These are phyloP conservation scores for Mythimna lalbum DNA, from an alignment of 2,888 invertebrate species.

Conservation along the genomic window DNA sequence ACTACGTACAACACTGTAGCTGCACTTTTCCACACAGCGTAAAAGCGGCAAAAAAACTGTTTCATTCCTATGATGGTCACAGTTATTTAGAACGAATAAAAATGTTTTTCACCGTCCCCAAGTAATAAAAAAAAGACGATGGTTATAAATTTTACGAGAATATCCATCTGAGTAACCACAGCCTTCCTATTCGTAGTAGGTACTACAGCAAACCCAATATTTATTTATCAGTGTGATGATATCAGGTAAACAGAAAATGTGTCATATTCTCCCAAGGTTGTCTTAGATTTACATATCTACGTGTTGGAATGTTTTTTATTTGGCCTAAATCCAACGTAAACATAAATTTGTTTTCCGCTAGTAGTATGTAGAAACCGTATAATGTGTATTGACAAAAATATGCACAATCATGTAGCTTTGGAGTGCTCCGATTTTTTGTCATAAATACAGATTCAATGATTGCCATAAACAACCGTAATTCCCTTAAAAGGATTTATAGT, in stretches of 20 bases:
- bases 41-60: not conserved
- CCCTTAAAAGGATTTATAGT: too few relatives aligned
- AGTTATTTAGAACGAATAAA: not conserved
- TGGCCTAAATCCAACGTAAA: too few relatives aligned
- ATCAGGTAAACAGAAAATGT: not conserved
- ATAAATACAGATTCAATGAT: too few relatives aligned
- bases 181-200: too few relatives aligned
- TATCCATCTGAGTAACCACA: too few relatives aligned
- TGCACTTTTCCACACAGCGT: too few relatives aligned
- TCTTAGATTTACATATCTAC: conserved; percentile 1
- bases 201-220: not conserved
- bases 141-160: not conserved
- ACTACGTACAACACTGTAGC: too few relatives aligned
- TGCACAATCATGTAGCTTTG: too few relatives aligned
- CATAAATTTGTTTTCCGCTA: not conserved
- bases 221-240: not conserved
- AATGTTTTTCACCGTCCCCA: not conserved
- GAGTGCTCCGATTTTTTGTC: not conserved
- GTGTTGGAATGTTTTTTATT: too few relatives aligned
- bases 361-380: not conserved
- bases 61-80: not conserved
- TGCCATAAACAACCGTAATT: too few relatives aligned
- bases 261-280: not conserved
- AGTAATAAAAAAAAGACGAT: not conserved
- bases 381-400: not conserved